Evolutionary conservation across 2,113 vertebrate genomes (phyloP).

Genomic region (Oncorhynchus gorbuscha): DNA sequence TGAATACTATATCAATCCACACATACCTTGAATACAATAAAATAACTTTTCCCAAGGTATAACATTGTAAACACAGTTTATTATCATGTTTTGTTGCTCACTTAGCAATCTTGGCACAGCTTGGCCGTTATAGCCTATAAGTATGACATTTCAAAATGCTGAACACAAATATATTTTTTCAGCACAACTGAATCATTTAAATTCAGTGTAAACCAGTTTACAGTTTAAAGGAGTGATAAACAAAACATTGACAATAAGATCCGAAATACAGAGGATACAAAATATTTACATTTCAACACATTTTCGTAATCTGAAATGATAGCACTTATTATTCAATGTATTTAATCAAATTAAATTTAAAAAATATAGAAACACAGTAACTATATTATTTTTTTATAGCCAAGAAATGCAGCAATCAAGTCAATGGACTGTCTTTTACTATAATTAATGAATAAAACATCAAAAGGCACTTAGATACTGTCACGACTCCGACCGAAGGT

Average conservation of each 20-base stretch:
- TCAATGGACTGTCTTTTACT: not conserved
- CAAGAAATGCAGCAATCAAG: constrained; percentile 25
- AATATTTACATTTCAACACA: constrained; percentile 25
- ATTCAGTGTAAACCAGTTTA: constrained; percentile 14
- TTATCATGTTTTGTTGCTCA: constrained; percentile 32
- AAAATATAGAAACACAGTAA: constrained; percentile 8
- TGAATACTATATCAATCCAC: not conserved
- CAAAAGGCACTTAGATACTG: constrained; percentile 18
- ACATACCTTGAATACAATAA: not conserved
- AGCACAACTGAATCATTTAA: constrained; percentile 9
- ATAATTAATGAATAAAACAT: not conserved
- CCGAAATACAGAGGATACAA: constrained; percentile 40
- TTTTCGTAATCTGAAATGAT: constrained; percentile 27
- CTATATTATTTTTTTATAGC: constrained; percentile 12
- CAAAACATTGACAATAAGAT: constrained; percentile 27
- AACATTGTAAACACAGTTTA: constrained; percentile 30
- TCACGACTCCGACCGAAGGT: too few relatives aligned
- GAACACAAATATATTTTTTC: constrained; percentile 29
- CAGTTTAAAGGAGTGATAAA: constrained; percentile 16
- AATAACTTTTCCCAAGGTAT: not conserved
- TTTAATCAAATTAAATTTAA: constrained; percentile 12
- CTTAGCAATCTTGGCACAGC: constrained; percentile 5
- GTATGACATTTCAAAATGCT: constrained; percentile 21
- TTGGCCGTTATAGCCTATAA: constrained; percentile 19
- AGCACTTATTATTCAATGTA: constrained; percentile 21